Evolutionary conservation across 2,797 vertebrate genomes (phyloP).

Genomic region (Strix occidentalis): DNA sequence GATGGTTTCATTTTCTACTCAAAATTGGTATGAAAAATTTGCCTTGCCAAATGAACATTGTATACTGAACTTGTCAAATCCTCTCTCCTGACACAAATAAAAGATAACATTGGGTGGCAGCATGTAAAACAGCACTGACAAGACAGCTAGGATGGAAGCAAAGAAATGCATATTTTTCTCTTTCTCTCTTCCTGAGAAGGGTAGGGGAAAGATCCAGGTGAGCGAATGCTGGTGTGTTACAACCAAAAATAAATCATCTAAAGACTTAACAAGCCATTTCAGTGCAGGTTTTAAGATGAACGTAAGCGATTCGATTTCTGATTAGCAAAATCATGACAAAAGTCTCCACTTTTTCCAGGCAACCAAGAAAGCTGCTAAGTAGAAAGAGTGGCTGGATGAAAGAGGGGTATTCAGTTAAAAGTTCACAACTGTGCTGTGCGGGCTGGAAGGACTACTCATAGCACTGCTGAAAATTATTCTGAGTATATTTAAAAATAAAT

Average conservation of each 20-base stretch:
- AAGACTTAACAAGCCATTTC: conserved; percentile 53
- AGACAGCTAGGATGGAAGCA: conserved; percentile 71
- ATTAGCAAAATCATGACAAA: conserved; percentile 72
- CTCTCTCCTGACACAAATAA: conserved; percentile 81
- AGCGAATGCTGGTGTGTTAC: conserved; percentile 1
- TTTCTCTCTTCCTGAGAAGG: conserved; percentile 55
- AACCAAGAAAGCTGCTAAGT: conserved; percentile 11
- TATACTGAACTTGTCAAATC: conserved; percentile 78
- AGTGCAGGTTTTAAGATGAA: conserved; percentile 22
- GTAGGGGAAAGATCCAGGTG: conserved; percentile 20
- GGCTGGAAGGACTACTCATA: conserved; percentile 1
- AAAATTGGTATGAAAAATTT: conserved; percentile 76
- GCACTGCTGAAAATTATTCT: conserved; percentile 11
- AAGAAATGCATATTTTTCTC: conserved; percentile 67
- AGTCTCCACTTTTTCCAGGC: conserved; percentile 52
- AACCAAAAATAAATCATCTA: conserved; percentile 44
- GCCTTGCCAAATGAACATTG: conserved; percentile 78
- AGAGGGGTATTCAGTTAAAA: conserved; percentile 12
- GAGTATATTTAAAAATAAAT: conserved; percentile 68
- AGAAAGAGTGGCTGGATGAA: conserved; percentile 5
- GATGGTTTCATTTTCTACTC: conserved; percentile 79
- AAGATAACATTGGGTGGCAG: conserved; percentile 77
- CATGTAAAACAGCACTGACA: conserved; percentile 80
- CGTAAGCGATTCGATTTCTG: conserved; percentile 59
- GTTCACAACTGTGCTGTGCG: neutral